Base-by-base conservation (phyloP, 2,113 vertebrate genomes). In the Nematolebias whitei region DNA sequence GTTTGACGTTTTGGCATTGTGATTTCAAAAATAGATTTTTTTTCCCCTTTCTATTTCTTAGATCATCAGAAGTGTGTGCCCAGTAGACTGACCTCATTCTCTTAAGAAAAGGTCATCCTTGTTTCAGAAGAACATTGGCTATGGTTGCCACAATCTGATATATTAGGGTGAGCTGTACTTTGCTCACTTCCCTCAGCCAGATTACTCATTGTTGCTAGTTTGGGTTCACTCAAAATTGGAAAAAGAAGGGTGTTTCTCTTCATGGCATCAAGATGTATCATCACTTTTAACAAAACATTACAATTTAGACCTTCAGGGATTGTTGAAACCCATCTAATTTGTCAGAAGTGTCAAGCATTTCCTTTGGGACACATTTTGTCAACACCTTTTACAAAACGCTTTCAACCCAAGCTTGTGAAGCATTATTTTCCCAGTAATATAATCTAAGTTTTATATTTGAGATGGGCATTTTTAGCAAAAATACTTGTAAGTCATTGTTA, bases 11-110 rank as follows among this genome's bases (percentile, higher is more conserved):
- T n/a, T n/a, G n/a, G n/a, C n/a, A n/a, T n/a, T n/a, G 67, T 91
- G 87, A 92, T 83, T 88, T 91, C 89, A 91, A 74, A 39, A 71
- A 52, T 7, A 65, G 74, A 70, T 68, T 51, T 43, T 43, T 32
- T 58, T 55, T 1, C 39, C 49, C 5, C 2, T 48, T 20, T 64
- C 3, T 53, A 16, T 68, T 70, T 9, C 22, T 56, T 65, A 49
- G 4, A 56, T 65, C 32, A 19, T 61, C 75, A 72, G 62, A 55
- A 52, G 50, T 35, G 32, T 35, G 32, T 55, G 54, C 43, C 45
- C 69, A 43, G 23, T 35, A 40, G n/a, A 13, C 32, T 87, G 68
- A 82, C 50, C 52, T 63, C 38, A 38, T 40, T 15, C 18, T 24
- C 26, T 45, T 51, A 71, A 23, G 63, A 70, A 23, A 60, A 35